Evolutionary conservation across 2,888 invertebrate genomes (phyloP), one percentile per base, ranked within the genome.

Genomic region (Temnothorax ravouxi): DNA sequence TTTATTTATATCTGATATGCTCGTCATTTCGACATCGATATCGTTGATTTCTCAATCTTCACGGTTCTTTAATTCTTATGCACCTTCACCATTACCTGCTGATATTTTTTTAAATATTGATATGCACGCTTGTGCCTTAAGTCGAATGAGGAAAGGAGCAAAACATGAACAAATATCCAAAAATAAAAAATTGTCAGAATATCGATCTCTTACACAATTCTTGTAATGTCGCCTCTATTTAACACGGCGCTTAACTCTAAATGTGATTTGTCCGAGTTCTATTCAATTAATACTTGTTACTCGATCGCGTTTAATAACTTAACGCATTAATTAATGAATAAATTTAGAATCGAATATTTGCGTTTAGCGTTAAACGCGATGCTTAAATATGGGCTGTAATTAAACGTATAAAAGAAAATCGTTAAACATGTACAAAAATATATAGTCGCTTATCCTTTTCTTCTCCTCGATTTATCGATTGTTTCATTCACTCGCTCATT

Each of bases 111-210:
- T 15, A 13, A 64, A 79, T 50, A 71, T 52, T 74, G 41, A 85
- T 89, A 77, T 87, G 81, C 88, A 89, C 83, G 87, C 85, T 82
- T 85, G 59, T 83, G 44, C 54, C 47, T 83, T 64, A 38, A 47
- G 59, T 61, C 71, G 77, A 84, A 75, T 80, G 85, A 85, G 85
- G 83, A 89, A 88, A 89, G 72, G 84, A 85, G 81, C 71, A 76
- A 81, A 69, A 76, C n/a, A 44, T 44, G 71, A 79, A 77, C 25
- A 29, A 76, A 47, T 59, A 38, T 67, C 4, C 15, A 34, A 47
- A 56, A 59, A 5, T 41, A 18, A 38, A 38, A 62, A 25, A 15
- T 34, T n/a, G 3, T 21, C 11, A 15, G 18, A 38, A 34, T 38
- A 11, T 72, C 9, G 8, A 50, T 38, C 11, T 77, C 29, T 59